Conservation (phyloP, 1,140 invertebrate species). For the Patella vulgata region DNA sequence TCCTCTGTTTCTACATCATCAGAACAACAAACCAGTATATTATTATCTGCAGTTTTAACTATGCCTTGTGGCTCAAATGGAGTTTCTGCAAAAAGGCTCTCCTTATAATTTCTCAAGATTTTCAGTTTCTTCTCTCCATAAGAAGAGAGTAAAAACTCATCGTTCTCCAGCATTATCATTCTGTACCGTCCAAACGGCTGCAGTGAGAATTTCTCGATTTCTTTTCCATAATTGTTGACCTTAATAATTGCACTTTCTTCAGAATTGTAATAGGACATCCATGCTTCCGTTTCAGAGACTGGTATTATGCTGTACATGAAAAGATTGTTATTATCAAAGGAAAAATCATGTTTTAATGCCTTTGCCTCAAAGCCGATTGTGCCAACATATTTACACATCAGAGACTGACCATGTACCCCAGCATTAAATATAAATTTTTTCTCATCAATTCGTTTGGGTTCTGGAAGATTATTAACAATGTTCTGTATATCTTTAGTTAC, state of each 20-base stretch:
- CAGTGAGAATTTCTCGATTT: background rate
- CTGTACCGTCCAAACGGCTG: background rate
- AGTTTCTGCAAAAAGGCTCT: background rate
- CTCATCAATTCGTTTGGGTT: background rate
- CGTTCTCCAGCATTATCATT: background rate
- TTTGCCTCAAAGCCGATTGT: slow-evolving; percentile 5
- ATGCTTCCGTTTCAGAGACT: slow-evolving; percentile 2
- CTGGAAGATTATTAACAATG: background rate
- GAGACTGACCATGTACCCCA: background rate
- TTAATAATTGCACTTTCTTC: background rate
- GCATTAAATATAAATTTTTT: slow-evolving; percentile 6
- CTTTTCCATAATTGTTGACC: background rate
- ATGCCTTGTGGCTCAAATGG: background rate
- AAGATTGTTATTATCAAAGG: slow-evolving; percentile 3
- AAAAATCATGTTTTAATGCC: background rate
- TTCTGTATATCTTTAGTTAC: slow-evolving; percentile 8
- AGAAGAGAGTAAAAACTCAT: slow-evolving; percentile 5
- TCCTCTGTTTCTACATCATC: background rate
- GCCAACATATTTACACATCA: slow-evolving; percentile 1
- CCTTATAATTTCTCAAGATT: background rate
- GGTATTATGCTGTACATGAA: slow-evolving; percentile 6
- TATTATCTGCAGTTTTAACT: background rate
- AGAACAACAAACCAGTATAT: background rate
- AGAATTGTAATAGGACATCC: slow-evolving; percentile 9
- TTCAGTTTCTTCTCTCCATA: background rate